A percentile compares a stretch with the other conserved stretches of the same genome.
These are phyloP conservation scores for Philaethria dido DNA, from an alignment of 2,888 invertebrate genomes.

Conservation along the genomic window DNA sequence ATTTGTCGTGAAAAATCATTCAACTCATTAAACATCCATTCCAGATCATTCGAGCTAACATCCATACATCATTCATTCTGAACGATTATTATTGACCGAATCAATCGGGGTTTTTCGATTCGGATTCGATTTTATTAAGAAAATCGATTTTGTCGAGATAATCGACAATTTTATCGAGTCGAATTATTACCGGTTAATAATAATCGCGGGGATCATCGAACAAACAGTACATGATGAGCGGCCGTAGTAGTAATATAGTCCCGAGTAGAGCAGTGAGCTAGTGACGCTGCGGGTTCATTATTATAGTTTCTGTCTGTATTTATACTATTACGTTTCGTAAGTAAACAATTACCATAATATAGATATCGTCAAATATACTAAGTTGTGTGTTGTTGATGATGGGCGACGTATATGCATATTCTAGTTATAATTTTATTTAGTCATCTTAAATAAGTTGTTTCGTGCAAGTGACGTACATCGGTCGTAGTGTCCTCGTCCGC, in stretches of 20 bases:
- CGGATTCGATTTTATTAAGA: neutral
- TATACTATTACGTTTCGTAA: slow-evolving; percentile 62
- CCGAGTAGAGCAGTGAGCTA: slow-evolving; percentile 61
- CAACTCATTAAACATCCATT: slow-evolving; percentile 59
- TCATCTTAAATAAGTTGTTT: slow-evolving; percentile 77
- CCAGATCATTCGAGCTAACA: slow-evolving; percentile 51
- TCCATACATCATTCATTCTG: slow-evolving; percentile 11
- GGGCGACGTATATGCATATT: slow-evolving; percentile 59
- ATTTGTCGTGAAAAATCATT: slow-evolving; percentile 50
- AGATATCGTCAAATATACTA: slow-evolving; percentile 68
- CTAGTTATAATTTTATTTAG: slow-evolving; percentile 80
- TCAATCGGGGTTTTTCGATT: neutral
- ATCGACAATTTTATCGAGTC: neutral
- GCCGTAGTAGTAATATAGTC: slow-evolving; percentile 64
- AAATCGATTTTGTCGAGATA: neutral
- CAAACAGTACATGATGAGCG: slow-evolving; percentile 48
- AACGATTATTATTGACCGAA: slow-evolving; percentile 6
- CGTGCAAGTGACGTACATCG: slow-evolving; percentile 52
- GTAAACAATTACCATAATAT: slow-evolving; percentile 72
- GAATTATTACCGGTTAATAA: neutral
- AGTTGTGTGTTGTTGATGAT: slow-evolving; percentile 64
- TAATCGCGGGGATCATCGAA: slow-evolving; percentile 27
- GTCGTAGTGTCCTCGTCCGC: slow-evolving; percentile 1
- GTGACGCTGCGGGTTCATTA: slow-evolving; percentile 60
- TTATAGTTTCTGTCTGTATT: slow-evolving; percentile 60